A percentile compares a stretch with the other conserved stretches of the same genome.
Conservation (phyloP, 2,888 invertebrate species). For the Drosophila monieri region DNA sequence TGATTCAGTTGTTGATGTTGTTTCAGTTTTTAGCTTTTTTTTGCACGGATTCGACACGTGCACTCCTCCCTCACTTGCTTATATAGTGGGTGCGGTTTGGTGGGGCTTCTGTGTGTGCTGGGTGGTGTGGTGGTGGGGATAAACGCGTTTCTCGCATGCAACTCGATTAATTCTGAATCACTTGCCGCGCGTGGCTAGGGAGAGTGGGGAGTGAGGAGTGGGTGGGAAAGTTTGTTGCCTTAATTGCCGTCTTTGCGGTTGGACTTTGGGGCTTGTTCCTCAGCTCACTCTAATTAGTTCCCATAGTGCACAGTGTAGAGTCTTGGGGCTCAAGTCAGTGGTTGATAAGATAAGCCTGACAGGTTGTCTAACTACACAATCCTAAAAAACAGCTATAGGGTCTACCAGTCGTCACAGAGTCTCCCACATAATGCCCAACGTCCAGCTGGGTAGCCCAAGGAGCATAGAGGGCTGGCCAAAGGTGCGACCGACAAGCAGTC, state of each 20-base stretch:
- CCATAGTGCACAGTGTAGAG: conserved; percentile 1
- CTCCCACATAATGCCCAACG: conserved; percentile 13
- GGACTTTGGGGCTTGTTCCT: conserved; percentile 27
- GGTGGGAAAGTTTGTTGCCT: conserved; percentile 17
- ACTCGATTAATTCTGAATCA: conserved; percentile 32
- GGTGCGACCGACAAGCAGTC: conserved; percentile 27
- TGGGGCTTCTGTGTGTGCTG: neutral
- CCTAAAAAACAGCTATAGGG: conserved; percentile 31
- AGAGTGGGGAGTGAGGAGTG: too few species aligned
- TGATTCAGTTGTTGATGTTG: conserved; percentile 1
- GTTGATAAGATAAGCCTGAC: conserved; percentile 17
- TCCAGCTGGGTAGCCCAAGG: conserved; percentile 22
- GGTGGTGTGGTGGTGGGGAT: neutral
- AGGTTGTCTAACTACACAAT: conserved; percentile 26
- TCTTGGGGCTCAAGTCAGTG: too few species aligned
- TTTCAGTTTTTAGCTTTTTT: conserved; percentile 8
- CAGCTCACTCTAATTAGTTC: conserved; percentile 21
- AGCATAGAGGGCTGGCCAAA: neutral
- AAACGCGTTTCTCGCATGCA: conserved; percentile 12
- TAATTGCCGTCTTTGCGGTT: neutral
- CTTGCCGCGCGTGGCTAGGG: conserved; percentile 15
- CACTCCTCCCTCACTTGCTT: neutral
- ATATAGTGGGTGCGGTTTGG: neutral
- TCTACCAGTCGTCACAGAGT: conserved; percentile 15
- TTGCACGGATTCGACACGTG: conserved; percentile 36